Base-by-base conservation (phyloP, 53 echinoderm and acorn worm species). In the Zoroaster sp. region DNA sequence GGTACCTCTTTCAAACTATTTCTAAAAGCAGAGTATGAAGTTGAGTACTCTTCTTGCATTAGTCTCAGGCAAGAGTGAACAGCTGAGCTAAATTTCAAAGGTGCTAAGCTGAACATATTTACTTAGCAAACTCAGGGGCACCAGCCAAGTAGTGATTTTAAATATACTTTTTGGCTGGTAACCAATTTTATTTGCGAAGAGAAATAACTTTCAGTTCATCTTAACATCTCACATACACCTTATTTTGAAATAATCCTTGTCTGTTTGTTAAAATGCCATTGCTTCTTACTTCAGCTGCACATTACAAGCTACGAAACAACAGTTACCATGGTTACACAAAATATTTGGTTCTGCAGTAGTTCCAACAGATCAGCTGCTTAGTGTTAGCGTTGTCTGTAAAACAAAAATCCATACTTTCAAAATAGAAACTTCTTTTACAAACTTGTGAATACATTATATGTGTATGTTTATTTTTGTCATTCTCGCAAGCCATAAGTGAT, bases 281-380 rank as follows among this genome's bases (percentile, higher is more conserved):
- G 81, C 81, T 81, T 81, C 41, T 65, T 81, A 67, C 81, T 36
- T 81, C 81, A 81, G 81, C 81, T 81, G 81, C 81, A 81, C 67
- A 81, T 9, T 39, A 81, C 81, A 81, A 81, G 81, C 81, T 81
- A 81, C 81, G 66, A 81, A 81, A 66, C 81, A 81, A 81, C 63
- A 59, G 67, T 44, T 81, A 81, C 42, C 67, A 67, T 81, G 54
- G 66, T 41, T 81, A 68, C 68, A 81, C 41, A 66, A 81, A 81
- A 42, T 81, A 81, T 66, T 66, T 81, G 81, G 67, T 81, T 81
- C 20, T 81, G 66, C 67, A 41, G 67, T 78, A 17, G 40, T 45
- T 81, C 41, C 37, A 18, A 66, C 85, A 70, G 71, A 69, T 85
- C 85, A 85, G 85, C 85, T 85, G 85, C 85, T 71, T 49, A 12